Evolutionary conservation across 2,797 vertebrate genomes (phyloP), one percentile per base, ranked within the genome.

Genomic region (Anguilla megastoma): DNA sequence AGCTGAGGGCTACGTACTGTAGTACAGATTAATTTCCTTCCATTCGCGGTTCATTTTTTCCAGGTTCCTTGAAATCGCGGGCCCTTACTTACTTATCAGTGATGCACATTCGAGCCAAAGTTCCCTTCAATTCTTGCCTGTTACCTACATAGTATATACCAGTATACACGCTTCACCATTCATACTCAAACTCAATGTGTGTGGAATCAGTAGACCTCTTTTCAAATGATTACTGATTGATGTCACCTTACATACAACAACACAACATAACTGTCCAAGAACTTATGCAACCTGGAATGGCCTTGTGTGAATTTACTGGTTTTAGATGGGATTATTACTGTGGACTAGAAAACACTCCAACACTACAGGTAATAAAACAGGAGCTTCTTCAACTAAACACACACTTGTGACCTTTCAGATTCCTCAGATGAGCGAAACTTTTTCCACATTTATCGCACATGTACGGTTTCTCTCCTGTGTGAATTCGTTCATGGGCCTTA

Each of bases 371-470:
- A 7, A 66, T 27, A 66, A 2, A 30, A 36, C 33, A 33, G 36
- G 33, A 14, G 7, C 36, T 80, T 12, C 30, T 3, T 94, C 89
- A 95, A 30, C 93, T 85, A 80, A 93, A 95, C 91, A 94, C 90
- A 90, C 95, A 96, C 92, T 96, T 96, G 94, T 96, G 96, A 87
- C 95, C 94, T 86, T 94, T 95, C 74, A 96, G 91, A 93, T 96
- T 96, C 88, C 96, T 94, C 87, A 94, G 90, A 91, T 96, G 96
- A 87, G 95, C 93, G 90, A 96, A 96, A 88, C 94, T 94, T 90
- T 96, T 96, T 0, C 96, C 96, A 24, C 96, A 96, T 90, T 92
- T 94, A 92, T 96, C 96, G 24, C 96, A 96, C 91, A 96, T 94
- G 88, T 93, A 96, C 74, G 90, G 93, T 52, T 96, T 96, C 91